Percentiles rank a stretch among this genome's conserved stretches.
phyloP scores from a whole-genome alignment of 2,797 vertebrate genomes.

The Pempheris klunzingeri region DNA sequence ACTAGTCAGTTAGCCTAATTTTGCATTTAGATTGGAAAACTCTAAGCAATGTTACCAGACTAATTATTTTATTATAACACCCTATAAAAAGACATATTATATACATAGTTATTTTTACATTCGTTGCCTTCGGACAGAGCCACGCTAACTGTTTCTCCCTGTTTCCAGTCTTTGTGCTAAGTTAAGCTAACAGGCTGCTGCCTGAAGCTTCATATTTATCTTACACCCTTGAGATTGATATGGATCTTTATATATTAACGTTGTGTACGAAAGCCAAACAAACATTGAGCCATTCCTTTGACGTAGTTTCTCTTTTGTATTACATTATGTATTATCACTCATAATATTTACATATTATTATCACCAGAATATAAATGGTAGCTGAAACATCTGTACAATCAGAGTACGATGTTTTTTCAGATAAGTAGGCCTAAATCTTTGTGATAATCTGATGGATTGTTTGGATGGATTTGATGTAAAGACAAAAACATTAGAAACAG shows the following conservation, averaged over 20 bases:
- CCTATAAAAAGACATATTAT: no score
- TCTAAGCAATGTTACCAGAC: no score
- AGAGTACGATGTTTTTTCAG: constrained; percentile 13
- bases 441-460: constrained; percentile 16
- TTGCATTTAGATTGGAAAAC: not conserved
- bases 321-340: not conserved
- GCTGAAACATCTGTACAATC: not conserved
- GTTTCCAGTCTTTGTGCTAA: not conserved
- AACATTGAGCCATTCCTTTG: not conserved
- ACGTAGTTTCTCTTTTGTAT: not conserved
- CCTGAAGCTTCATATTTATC: not conserved
- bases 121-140: not conserved
- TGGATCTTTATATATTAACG: no score
- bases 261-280: no score
- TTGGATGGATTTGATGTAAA: not conserved
- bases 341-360: not conserved
- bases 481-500: constrained; percentile 27
- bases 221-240: no score
- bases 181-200: not conserved
- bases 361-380: constrained; percentile 2
- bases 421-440: not conserved
- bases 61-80: no score
- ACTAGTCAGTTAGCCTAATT: not conserved
- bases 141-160: not conserved
- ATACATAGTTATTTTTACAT: no score